Evolutionary conservation across 2,888 invertebrate species (phyloP).

Genomic region (Sericinus montela): DNA sequence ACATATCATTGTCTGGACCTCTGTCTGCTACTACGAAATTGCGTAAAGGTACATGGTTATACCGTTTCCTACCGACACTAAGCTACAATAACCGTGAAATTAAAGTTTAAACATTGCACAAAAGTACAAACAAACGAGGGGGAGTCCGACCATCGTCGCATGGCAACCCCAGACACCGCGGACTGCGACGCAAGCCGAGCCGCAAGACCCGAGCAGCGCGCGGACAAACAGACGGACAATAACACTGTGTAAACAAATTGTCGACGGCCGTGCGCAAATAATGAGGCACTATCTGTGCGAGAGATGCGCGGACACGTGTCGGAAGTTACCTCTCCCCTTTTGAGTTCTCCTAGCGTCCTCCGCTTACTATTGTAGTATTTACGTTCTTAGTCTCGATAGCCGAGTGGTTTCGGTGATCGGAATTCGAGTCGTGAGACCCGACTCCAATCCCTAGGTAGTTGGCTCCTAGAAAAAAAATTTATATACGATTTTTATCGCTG

Average conservation of each 20-base stretch:
- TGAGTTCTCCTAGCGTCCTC: no score
- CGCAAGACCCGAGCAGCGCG: conserved; percentile 1
- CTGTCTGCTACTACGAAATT: no score
- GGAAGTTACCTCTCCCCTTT: background rate
- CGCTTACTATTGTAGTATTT: no score
- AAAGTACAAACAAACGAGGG: conserved; percentile 6
- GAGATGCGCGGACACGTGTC: background rate
- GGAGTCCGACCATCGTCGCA: background rate
- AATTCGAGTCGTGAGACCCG: no score
- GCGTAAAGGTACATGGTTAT: no score
- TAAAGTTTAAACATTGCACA: background rate
- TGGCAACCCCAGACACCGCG: conserved; percentile 15
- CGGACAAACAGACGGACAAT: conserved; percentile 5
- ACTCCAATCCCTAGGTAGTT: no score
- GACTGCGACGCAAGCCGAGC: conserved; percentile 9
- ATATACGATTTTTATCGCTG: no score
- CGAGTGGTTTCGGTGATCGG: no score
- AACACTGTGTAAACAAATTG: conserved; percentile 10
- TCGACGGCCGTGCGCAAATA: conserved; percentile 7
- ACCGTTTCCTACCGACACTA: no score
- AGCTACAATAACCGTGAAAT: conserved; percentile 5
- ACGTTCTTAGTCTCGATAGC: no score
- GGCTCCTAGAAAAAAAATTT: no score
- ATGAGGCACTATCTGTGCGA: conserved; percentile 2
- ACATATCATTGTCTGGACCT: no score